Percentiles rank a stretch among this genome's conserved stretches.
These are phyloP conservation scores for Prunella fulvescens DNA, from an alignment of 2,113 vertebrate genomes.

Conservation along the genomic window DNA sequence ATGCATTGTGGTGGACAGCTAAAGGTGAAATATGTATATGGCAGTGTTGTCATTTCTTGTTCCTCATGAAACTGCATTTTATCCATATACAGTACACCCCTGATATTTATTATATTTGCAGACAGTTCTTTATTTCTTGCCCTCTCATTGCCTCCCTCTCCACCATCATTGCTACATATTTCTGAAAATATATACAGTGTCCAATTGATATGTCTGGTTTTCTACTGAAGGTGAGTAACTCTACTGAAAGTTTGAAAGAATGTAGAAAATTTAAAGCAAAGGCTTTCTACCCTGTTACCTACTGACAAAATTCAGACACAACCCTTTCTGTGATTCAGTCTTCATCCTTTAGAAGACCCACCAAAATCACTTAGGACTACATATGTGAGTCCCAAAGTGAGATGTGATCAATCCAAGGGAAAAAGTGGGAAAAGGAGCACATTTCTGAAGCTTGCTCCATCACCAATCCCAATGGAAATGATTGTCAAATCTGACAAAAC, in stretches of 20 bases:
- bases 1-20: not conserved
- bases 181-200: not conserved
- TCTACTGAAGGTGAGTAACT: not conserved
- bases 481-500: not conserved
- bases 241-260: not conserved
- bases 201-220: not conserved
- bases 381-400: not conserved
- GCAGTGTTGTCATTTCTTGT: not conserved
- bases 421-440: not conserved
- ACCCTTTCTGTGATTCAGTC: not conserved
- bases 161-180: not conserved
- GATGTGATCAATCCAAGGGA: not conserved
- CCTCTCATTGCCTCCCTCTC: not conserved
- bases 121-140: not conserved
- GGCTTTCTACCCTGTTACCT: not conserved
- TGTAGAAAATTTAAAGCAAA: not conserved
- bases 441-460: not conserved
- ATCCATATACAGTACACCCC: not conserved
- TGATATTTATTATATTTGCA: not conserved
- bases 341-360: not conserved
- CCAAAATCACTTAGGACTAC: not conserved
- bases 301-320: not conserved
- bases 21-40: not conserved
- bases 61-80: not conserved
- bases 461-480: not conserved